Conservation (phyloP, 2,113 vertebrate genomes). For the Perca fluviatilis region DNA sequence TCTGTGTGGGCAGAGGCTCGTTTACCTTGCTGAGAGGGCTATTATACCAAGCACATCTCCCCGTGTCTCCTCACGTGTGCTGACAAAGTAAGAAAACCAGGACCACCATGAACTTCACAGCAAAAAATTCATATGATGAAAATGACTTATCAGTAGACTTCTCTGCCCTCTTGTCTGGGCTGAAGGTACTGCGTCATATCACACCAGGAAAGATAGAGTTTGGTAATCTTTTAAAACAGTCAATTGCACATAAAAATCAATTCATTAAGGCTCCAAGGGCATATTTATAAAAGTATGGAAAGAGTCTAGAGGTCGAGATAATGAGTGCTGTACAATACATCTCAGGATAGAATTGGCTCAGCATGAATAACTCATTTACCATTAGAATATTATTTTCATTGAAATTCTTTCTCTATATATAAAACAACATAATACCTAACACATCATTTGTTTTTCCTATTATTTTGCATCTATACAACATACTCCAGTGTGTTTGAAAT, state of each 20-base stretch:
- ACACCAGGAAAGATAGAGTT: neutral
- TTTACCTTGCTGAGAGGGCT: slow-evolving; percentile 71
- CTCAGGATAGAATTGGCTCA: slow-evolving; percentile 11
- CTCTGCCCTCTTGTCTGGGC: slow-evolving; percentile 1
- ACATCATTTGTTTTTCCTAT: neutral
- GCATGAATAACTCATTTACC: slow-evolving; percentile 1
- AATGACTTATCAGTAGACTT: slow-evolving; percentile 12
- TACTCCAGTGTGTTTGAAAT: slow-evolving; percentile 15
- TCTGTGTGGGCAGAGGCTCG: slow-evolving; percentile 78
- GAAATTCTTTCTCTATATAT: slow-evolving; percentile 2
- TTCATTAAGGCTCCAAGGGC: neutral
- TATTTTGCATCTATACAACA: slow-evolving; percentile 16
- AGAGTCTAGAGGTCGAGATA: neutral
- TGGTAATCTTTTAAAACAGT: neutral
- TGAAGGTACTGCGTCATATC: neutral
- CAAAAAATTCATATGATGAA: slow-evolving; percentile 24
- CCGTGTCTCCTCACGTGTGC: slow-evolving; percentile 50
- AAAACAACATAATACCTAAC: slow-evolving; percentile 15
- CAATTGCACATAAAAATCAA: neutral
- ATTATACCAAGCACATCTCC: slow-evolving; percentile 57
- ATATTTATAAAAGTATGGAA: slow-evolving; percentile 5
- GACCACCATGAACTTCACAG: slow-evolving; percentile 17
- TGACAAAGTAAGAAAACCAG: slow-evolving; percentile 44
- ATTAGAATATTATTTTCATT: slow-evolving; percentile 21
- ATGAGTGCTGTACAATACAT: slow-evolving; percentile 24